A percentile compares a stretch with the other conserved stretches of the same genome.
Evolutionary conservation across 2,888 invertebrate species (phyloP).

Genomic region (Sepiola atlantica): DNA sequence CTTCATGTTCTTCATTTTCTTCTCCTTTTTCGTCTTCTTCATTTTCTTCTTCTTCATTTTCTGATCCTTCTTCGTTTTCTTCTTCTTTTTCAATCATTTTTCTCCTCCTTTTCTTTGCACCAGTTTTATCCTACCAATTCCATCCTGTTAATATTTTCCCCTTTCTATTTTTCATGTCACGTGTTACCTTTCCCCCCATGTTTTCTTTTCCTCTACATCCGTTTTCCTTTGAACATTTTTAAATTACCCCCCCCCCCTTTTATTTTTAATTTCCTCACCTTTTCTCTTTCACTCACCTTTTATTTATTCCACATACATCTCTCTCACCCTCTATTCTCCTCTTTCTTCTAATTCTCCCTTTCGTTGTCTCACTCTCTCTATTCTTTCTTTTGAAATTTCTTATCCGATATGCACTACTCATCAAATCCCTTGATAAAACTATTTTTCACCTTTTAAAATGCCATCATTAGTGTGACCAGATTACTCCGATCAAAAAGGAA

Average conservation of each 20-base stretch:
- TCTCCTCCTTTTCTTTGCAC: too few species aligned
- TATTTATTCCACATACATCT: neutral
- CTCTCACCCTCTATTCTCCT: neutral
- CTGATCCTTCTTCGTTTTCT: neutral
- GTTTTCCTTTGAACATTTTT: neutral
- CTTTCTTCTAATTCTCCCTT: neutral
- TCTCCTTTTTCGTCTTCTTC: too few species aligned
- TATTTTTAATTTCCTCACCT: neutral
- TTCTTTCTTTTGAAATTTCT: neutral
- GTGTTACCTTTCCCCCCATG: too few species aligned
- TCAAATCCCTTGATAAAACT: neutral
- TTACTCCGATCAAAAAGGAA: neutral
- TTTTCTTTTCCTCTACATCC: too few species aligned
- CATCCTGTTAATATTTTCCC: too few species aligned
- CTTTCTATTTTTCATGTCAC: too few species aligned
- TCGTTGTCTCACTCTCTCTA: neutral
- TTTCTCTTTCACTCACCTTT: neutral
- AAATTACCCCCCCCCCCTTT: neutral
- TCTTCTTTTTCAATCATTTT: neutral
- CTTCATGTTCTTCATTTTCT: too few species aligned
- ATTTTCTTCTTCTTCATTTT: too few species aligned
- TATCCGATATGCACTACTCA: neutral
- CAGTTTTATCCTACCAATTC: too few species aligned
- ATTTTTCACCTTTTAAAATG: conserved; percentile 32
- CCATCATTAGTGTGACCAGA: conserved; percentile 20